These are phyloP conservation scores for Palloptera scutellata DNA, from an alignment of 2,888 invertebrate species.

Conservation along the genomic window DNA sequence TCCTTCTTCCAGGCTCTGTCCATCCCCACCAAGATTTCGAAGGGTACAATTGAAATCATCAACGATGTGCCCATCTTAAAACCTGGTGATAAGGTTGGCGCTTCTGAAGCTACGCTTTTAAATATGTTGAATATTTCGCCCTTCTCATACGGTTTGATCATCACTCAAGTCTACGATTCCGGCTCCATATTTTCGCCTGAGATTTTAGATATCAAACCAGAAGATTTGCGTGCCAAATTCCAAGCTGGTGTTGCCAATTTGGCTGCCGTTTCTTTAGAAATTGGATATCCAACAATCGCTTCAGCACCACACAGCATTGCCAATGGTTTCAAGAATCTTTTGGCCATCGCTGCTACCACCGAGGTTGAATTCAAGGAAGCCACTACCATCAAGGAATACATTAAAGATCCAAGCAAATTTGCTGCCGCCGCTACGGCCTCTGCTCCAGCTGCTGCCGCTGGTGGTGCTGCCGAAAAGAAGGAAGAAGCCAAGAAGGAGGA, in stretches of 20 bases:
- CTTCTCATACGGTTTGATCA: constrained; percentile 96
- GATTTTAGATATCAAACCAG: constrained; percentile 97
- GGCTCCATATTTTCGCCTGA: constrained; percentile 97
- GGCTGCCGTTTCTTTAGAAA: constrained; percentile 89
- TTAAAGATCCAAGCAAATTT: constrained; percentile 97
- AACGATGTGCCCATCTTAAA: constrained; percentile 91
- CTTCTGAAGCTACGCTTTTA: constrained; percentile 96
- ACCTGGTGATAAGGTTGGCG: constrained; percentile 97
- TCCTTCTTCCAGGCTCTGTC: constrained; percentile 99
- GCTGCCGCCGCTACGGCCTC: constrained; percentile 72
- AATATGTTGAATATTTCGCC: constrained; percentile 99
- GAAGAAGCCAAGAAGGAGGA: constrained; percentile 84
- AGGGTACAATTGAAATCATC: constrained; percentile 99
- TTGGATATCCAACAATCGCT: constrained; percentile 96
- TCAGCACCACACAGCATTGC: constrained; percentile 97
- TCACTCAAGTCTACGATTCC: constrained; percentile 97
- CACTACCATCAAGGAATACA: constrained; percentile 87
- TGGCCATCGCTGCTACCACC: constrained; percentile 95
- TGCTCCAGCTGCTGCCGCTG: constrained; percentile 70
- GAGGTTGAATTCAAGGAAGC: constrained; percentile 97
- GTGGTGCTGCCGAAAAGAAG: constrained; percentile 70
- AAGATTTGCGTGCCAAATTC: constrained; percentile 91
- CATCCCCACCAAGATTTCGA: constrained; percentile 99
- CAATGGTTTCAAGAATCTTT: constrained; percentile 97
- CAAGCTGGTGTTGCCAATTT: constrained; percentile 93